Evolutionary conservation across 1,140 invertebrate species (phyloP).

Genomic region (Pseudomyrmex dendroicus): DNA sequence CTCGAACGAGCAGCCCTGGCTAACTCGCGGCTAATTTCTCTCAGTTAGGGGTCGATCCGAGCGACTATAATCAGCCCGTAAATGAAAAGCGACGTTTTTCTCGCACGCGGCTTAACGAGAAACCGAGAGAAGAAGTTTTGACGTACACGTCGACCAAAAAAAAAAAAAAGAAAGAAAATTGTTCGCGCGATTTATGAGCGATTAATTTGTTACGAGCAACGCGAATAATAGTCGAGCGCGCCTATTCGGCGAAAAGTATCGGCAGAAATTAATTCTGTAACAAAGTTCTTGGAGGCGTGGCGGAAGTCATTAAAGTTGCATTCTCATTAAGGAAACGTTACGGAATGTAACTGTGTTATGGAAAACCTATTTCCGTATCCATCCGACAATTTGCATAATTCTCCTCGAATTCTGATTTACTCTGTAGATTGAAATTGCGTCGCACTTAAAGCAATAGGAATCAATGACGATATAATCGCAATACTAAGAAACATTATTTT

Average conservation of each 20-base stretch:
- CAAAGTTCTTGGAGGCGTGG: constrained; percentile 34
- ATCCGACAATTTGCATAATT: constrained; percentile 59
- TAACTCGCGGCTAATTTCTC: constrained; percentile 73
- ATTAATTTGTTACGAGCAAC: constrained; percentile 27
- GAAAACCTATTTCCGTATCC: constrained; percentile 58
- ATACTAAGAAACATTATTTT: too few relatives aligned
- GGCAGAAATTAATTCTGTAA: constrained; percentile 45
- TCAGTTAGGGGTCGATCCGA: constrained; percentile 40
- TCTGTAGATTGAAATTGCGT: constrained; percentile 34
- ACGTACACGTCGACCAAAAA: not conserved
- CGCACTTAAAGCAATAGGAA: constrained; percentile 41
- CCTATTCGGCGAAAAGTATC: constrained; percentile 24
- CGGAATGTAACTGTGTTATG: constrained; percentile 56
- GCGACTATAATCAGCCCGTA: not conserved
- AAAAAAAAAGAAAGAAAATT: not conserved
- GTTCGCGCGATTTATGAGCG: not conserved
- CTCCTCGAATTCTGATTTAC: constrained; percentile 36
- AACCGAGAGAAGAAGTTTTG: constrained; percentile 5
- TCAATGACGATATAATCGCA: constrained; percentile 6
- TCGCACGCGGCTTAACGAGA: constrained; percentile 17
- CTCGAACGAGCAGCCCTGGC: constrained; percentile 29
- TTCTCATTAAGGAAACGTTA: constrained; percentile 61
- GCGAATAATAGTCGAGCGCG: constrained; percentile 16
- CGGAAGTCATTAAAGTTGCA: constrained; percentile 59
- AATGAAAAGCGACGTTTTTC: constrained; percentile 1